phyloP scores from a whole-genome alignment of 1,140 invertebrate genomes.

The Heliconius himera region DNA sequence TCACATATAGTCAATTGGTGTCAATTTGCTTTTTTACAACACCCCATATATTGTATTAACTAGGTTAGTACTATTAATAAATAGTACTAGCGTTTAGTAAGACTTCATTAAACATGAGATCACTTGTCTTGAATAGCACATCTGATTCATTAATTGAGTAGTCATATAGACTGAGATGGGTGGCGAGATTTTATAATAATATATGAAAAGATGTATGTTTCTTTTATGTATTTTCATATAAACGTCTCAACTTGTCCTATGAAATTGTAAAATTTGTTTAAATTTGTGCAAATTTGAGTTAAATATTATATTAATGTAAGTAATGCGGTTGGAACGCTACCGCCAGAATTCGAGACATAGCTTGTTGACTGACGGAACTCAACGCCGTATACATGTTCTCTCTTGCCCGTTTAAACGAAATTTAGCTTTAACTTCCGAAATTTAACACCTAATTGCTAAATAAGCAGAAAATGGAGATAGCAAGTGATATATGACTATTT shows the following conservation, averaged over 20 bases:
- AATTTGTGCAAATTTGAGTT: too few species aligned
- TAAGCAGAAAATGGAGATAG: too few species aligned
- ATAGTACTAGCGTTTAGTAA: constrained; percentile 25
- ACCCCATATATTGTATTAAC: constrained; percentile 14
- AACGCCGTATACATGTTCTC: too few species aligned
- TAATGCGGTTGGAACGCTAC: too few species aligned
- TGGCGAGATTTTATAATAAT: constrained; percentile 31
- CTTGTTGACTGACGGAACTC: too few species aligned
- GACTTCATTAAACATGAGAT: constrained; percentile 38
- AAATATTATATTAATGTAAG: too few species aligned
- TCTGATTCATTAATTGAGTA: constrained; percentile 44
- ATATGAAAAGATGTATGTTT: not conserved
- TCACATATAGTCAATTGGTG: constrained; percentile 11
- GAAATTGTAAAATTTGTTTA: too few species aligned
- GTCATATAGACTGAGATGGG: constrained; percentile 27
- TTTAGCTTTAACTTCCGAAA: too few species aligned
- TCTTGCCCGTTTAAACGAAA: too few species aligned
- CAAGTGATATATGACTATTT: not conserved
- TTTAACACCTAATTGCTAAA: too few species aligned
- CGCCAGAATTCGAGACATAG: too few species aligned
- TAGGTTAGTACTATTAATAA: constrained; percentile 20
- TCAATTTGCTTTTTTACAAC: constrained; percentile 5
- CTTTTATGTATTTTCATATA: not conserved
- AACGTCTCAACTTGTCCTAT: too few species aligned
- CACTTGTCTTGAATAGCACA: constrained; percentile 35